Evolutionary conservation across 2,888 invertebrate species (phyloP).

Genomic region (Folsomia candida): DNA sequence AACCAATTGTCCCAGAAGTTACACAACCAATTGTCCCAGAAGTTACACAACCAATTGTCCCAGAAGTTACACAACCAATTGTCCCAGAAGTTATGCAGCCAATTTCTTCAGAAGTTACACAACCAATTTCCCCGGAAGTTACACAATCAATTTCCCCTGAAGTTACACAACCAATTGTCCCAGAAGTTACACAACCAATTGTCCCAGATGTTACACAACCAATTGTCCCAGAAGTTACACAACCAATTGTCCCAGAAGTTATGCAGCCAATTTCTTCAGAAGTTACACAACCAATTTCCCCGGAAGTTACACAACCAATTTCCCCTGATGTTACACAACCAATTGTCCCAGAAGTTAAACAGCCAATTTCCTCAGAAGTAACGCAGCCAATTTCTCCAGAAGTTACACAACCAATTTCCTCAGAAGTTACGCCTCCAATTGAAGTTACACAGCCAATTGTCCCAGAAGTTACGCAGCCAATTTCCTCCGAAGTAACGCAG

Average conservation of each 20-base stretch:
- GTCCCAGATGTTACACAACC: background rate
- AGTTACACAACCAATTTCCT: background rate
- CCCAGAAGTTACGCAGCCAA: background rate
- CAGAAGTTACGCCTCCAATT: background rate
- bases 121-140: background rate
- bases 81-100: background rate
- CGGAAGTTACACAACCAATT: background rate
- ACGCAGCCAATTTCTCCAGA: background rate
- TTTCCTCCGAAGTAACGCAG: background rate
- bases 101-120: background rate
- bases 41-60: background rate
- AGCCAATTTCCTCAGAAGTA: background rate
- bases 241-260: background rate
- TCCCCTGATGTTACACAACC: background rate
- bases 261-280: background rate
- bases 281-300: background rate
- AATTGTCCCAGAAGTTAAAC: background rate
- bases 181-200: background rate
- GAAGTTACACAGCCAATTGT: background rate
- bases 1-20: background rate
- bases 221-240: background rate
- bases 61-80: background rate
- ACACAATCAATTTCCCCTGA: background rate
- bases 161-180: background rate
- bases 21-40: background rate